Evolutionary conservation across 1,140 invertebrate species (phyloP).

Genomic region (Pemphigus obesinymphae): DNA sequence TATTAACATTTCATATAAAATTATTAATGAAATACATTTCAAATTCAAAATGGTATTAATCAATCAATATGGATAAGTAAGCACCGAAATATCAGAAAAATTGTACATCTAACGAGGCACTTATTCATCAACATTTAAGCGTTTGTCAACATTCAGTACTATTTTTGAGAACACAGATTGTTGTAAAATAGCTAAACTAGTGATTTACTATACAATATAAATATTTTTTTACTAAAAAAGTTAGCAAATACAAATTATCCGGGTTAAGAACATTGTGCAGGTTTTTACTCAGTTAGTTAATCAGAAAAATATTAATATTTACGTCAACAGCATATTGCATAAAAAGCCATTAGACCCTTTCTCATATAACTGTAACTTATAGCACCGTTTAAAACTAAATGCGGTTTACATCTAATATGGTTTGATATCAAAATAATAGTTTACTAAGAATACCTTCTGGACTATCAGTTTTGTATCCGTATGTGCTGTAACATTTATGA

Average conservation of each 20-base stretch:
- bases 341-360: neutral
- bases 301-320: neutral
- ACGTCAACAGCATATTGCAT: neutral
- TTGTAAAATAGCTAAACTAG: too few relatives aligned
- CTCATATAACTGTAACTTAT: neutral
- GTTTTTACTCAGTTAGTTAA: neutral
- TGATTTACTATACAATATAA: too few relatives aligned
- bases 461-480: neutral
- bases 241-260: neutral
- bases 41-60: too few relatives aligned
- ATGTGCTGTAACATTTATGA: slow-evolving; percentile 27
- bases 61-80: too few relatives aligned
- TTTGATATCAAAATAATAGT: neutral
- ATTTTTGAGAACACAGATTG: too few relatives aligned
- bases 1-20: too few relatives aligned
- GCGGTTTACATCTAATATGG: neutral
- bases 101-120: too few relatives aligned
- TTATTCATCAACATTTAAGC: too few relatives aligned
- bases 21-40: too few relatives aligned
- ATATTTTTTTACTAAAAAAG: too few relatives aligned
- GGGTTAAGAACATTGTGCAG: neutral
- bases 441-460: slow-evolving; percentile 23
- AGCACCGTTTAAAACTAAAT: neutral
- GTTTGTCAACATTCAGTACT: too few relatives aligned
- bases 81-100: too few relatives aligned